Evolutionary conservation across 2,888 invertebrate species (phyloP).

Genomic region (Drosophila histrio): DNA sequence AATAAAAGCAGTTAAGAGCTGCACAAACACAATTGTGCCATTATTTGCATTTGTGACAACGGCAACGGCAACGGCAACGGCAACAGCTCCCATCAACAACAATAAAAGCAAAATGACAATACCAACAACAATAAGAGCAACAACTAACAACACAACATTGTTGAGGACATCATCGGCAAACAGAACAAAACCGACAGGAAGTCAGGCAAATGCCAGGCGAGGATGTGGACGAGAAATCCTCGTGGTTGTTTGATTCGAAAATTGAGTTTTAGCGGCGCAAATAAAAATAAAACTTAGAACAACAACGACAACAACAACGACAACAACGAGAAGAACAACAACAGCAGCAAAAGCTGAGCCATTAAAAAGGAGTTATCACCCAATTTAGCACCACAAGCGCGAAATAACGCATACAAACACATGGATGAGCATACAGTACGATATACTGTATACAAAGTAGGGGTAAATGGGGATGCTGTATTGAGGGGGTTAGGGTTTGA

Average conservation of each 20-base stretch:
- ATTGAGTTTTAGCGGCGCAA: conserved; percentile 79
- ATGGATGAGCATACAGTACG: conserved; percentile 80
- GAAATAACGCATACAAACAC: conserved; percentile 82
- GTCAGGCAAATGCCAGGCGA: conserved; percentile 26
- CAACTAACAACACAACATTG: conserved; percentile 53
- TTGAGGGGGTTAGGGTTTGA: background rate
- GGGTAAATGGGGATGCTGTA: conserved; percentile 19
- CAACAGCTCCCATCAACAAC: conserved; percentile 50
- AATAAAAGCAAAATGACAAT: conserved; percentile 47
- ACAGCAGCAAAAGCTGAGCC: conserved; percentile 47
- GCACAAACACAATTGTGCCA: conserved; percentile 79
- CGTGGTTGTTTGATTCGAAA: conserved; percentile 80
- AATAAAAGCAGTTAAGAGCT: conserved; percentile 72
- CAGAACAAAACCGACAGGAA: conserved; percentile 42
- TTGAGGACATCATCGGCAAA: conserved; percentile 63
- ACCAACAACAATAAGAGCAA: conserved; percentile 15
- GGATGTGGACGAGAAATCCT: conserved; percentile 59
- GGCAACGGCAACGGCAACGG: conserved; percentile 25
- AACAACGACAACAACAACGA: conserved; percentile 38
- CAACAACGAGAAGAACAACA: conserved; percentile 26
- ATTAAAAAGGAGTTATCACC: conserved; percentile 78
- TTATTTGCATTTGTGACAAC: conserved; percentile 83
- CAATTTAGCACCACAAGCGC: conserved; percentile 73
- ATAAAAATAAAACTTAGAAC: conserved; percentile 74
- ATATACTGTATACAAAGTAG: conserved; percentile 5